Evolutionary conservation across 1,140 invertebrate species (phyloP).

Genomic region (Luehdorfia chinensis): DNA sequence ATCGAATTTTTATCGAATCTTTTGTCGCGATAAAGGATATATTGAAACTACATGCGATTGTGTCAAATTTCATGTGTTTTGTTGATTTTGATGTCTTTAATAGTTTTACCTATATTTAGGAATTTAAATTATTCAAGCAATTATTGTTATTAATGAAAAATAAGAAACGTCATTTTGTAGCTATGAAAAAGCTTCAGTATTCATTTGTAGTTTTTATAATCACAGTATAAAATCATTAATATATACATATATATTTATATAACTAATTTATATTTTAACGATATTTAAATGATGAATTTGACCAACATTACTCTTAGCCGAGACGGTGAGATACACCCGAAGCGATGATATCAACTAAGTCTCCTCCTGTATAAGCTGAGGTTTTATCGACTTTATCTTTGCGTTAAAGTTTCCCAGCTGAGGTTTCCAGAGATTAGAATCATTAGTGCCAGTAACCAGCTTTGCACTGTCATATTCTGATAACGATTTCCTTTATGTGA

Average conservation of each 20-base stretch:
- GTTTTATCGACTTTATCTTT: constrained; percentile 41
- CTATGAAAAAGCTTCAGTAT: no score
- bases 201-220: no score
- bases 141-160: no score
- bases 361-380: constrained; percentile 16
- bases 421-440: constrained; percentile 41
- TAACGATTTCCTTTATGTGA: constrained; percentile 3
- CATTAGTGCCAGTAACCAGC: constrained; percentile 39
- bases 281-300: no score
- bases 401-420: constrained; percentile 23
- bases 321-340: no score
- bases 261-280: no score
- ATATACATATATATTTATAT: no score
- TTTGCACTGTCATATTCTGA: constrained; percentile 16
- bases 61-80: background rate
- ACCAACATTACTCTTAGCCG: no score
- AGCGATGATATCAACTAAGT: constrained; percentile 32
- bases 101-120: no score
- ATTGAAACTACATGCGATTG: constrained; percentile 28
- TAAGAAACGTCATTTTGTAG: no score
- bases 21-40: constrained; percentile 45
- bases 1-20: constrained; percentile 54
- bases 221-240: no score
- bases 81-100: background rate
- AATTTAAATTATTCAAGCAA: no score